Evolutionary conservation across 2,888 invertebrate genomes (phyloP).

Genomic region (Drosophila paracracens): DNA sequence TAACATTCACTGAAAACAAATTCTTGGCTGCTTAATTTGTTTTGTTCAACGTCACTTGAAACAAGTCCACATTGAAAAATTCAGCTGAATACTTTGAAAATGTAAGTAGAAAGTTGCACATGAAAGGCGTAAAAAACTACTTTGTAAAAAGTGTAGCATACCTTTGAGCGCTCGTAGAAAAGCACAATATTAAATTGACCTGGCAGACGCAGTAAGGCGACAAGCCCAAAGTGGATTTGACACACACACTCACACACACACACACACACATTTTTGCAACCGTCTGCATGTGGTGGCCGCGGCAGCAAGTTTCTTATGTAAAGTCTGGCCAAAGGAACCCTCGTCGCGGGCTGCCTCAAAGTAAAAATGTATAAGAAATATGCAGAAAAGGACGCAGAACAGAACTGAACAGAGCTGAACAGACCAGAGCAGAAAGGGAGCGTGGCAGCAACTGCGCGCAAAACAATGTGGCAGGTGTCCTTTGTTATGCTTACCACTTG

Average conservation of each 20-base stretch:
- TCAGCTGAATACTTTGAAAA: slow-evolving; percentile 13
- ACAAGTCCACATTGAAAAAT: not conserved
- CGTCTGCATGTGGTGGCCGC: slow-evolving; percentile 2
- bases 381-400: slow-evolving; percentile 60
- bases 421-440: slow-evolving; percentile 4
- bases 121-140: slow-evolving; percentile 4
- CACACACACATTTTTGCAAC: not conserved
- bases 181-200: slow-evolving; percentile 58
- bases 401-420: not conserved
- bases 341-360: slow-evolving; percentile 56
- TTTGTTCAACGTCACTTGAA: not conserved
- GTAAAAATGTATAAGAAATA: slow-evolving; percentile 76
- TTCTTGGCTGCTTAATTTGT: not conserved
- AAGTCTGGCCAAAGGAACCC: slow-evolving; percentile 41
- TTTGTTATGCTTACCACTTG: slow-evolving; percentile 81
- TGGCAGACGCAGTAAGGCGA: slow-evolving; percentile 29
- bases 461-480: slow-evolving; percentile 77
- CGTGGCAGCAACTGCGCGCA: slow-evolving; percentile 37
- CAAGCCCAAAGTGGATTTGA: slow-evolving; percentile 43
- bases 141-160: slow-evolving; percentile 47
- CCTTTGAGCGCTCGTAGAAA: slow-evolving; percentile 43
- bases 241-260: slow-evolving; percentile 12
- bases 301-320: slow-evolving; percentile 43
- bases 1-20: not conserved
- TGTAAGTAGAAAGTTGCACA: slow-evolving; percentile 7